Conservation (phyloP, 2,113 vertebrate genomes). For the Mesembrinibis cayennensis region DNA sequence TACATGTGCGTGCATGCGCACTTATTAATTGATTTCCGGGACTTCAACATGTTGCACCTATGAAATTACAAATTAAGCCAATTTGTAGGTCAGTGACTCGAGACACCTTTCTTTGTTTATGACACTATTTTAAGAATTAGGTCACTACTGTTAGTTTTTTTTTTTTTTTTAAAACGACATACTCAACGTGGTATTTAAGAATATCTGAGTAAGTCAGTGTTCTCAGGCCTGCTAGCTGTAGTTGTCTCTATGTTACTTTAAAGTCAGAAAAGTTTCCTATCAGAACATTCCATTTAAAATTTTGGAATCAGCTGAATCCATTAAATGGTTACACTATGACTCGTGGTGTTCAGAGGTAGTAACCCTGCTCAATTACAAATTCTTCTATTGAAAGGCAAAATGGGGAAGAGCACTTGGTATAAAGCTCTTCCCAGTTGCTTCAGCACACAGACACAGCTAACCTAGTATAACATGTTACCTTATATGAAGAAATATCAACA, state of each 20-base stretch:
- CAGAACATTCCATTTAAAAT: neutral
- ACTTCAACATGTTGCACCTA: neutral
- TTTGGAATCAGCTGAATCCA: neutral
- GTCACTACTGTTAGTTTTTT: neutral
- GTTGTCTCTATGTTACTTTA: neutral
- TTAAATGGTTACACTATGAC: neutral
- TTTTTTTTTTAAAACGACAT: neutral
- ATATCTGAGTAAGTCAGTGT: neutral
- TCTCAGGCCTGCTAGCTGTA: neutral
- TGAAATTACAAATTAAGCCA: neutral
- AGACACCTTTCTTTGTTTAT: neutral
- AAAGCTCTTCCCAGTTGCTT: neutral
- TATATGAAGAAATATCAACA: neutral
- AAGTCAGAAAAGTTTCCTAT: neutral
- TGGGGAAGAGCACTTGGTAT: neutral
- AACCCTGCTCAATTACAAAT: neutral
- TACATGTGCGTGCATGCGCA: accelerated
- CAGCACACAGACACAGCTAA: neutral
- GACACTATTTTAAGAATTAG: neutral
- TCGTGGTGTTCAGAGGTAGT: neutral
- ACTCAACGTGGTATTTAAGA: neutral
- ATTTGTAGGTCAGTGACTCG: neutral
- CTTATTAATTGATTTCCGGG: neutral
- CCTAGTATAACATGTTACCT: neutral
- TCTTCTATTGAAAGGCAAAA: neutral